These are phyloP conservation scores for Glaucomys volans DNA, from an alignment of 2,113 vertebrate species.

Conservation along the genomic window DNA sequence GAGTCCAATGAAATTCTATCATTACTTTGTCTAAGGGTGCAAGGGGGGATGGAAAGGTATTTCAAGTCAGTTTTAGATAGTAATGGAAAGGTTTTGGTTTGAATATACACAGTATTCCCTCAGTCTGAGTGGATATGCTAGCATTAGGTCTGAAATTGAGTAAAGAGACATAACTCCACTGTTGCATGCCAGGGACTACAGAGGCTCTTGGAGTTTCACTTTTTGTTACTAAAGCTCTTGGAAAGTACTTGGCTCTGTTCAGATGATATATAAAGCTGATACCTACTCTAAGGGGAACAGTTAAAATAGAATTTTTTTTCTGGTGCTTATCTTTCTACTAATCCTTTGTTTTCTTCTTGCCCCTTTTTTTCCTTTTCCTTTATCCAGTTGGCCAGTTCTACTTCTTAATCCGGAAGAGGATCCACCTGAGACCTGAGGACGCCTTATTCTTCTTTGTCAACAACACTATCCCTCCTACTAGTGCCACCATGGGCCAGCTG, in stretches of 20 bases:
- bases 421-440: conserved; percentile 97
- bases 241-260: neutral
- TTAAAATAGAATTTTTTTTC: neutral
- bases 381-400: conserved; percentile 96
- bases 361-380: conserved; percentile 13
- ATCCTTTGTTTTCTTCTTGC: neutral
- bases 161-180: neutral
- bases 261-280: neutral
- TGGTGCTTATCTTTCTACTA: neutral
- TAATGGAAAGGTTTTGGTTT: neutral
- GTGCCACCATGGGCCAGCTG: conserved; percentile 95
- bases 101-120: neutral
- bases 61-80: neutral
- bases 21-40: neutral
- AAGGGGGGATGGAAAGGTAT: neutral
- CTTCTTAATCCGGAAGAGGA: conserved; percentile 97
- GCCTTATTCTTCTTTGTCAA: conserved; percentile 99
- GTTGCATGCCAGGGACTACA: neutral
- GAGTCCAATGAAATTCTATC: neutral
- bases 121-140: neutral
- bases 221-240: neutral
- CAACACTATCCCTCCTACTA: conserved; percentile 97
- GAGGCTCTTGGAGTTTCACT: neutral
- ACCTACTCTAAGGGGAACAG: neutral
- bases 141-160: neutral